These are phyloP conservation scores for Apamea epomidion DNA, from an alignment of 2,888 invertebrate species.

Conservation along the genomic window DNA sequence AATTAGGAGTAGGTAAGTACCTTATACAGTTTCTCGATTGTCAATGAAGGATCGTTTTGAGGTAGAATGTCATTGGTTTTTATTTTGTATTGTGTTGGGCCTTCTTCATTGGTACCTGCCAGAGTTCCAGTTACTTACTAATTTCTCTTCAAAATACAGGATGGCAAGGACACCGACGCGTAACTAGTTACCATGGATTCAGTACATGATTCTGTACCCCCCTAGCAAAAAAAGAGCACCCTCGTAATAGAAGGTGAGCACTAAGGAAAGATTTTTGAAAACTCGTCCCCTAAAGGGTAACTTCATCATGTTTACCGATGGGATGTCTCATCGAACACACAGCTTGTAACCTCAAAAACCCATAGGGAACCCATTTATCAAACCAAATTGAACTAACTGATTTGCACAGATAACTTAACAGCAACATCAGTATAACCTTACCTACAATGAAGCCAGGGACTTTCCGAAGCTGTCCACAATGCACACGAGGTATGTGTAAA, in stretches of 20 bases:
- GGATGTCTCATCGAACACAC: background rate
- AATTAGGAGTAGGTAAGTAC: conserved; percentile 18
- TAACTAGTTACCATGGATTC: no score
- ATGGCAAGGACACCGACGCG: no score
- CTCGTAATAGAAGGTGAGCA: background rate
- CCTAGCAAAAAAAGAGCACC: background rate
- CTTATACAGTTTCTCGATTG: conserved; percentile 9
- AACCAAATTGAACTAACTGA: background rate
- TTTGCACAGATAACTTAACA: background rate
- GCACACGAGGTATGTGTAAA: conserved; percentile 1
- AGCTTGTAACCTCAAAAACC: background rate
- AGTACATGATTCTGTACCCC: no score
- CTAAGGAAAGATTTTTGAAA: background rate
- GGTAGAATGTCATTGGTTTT: background rate
- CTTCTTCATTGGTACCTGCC: background rate
- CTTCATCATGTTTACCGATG: background rate
- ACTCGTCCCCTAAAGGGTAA: background rate
- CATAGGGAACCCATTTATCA: background rate
- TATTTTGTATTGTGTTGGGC: background rate
- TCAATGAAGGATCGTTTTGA: no score
- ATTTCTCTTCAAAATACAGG: background rate
- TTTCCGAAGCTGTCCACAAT: background rate
- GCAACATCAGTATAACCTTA: background rate
- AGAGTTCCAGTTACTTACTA: background rate
- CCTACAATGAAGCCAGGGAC: background rate